Percentiles rank a stretch among this genome's conserved stretches.
Conservation (phyloP, 2,888 invertebrate species). For the Rotaria sp. region DNA sequence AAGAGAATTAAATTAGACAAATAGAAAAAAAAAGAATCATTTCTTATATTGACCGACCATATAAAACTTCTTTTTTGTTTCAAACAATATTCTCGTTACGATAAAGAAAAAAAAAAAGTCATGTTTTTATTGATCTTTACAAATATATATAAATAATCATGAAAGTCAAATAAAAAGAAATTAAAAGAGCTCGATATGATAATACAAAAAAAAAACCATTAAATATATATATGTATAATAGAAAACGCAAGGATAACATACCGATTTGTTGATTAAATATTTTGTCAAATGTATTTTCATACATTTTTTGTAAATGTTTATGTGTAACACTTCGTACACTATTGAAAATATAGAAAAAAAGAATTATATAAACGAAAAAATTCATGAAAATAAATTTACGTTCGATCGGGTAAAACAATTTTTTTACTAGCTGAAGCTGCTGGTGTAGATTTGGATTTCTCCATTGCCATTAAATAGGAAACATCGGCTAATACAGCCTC, state of each 20-base stretch:
- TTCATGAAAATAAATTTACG: constrained; percentile 61
- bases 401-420: constrained; percentile 94
- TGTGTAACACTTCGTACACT: constrained; percentile 99
- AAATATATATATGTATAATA: neutral
- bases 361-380: neutral
- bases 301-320: constrained; percentile 97
- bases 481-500: constrained; percentile 99
- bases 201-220: too few species aligned
- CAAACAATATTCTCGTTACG: too few species aligned
- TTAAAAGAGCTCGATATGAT: too few species aligned
- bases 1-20: neutral
- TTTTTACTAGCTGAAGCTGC: constrained; percentile 98
- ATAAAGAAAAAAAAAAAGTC: too few species aligned
- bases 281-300: constrained; percentile 97
- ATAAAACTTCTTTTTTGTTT: neutral
- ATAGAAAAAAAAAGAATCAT: neutral
- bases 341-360: constrained; percentile 46
- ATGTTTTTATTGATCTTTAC: too few species aligned
- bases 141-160: too few species aligned
- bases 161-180: too few species aligned
- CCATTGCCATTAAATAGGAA: constrained; percentile 99
- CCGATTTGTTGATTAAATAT: constrained; percentile 99
- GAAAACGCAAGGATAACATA: constrained; percentile 58
- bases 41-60: neutral
- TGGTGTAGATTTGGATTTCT: constrained; percentile 98